These are phyloP conservation scores for Astreopora myriophthalma DNA, from an alignment of 64 coral and sea anemone genomes.

Conservation along the genomic window DNA sequence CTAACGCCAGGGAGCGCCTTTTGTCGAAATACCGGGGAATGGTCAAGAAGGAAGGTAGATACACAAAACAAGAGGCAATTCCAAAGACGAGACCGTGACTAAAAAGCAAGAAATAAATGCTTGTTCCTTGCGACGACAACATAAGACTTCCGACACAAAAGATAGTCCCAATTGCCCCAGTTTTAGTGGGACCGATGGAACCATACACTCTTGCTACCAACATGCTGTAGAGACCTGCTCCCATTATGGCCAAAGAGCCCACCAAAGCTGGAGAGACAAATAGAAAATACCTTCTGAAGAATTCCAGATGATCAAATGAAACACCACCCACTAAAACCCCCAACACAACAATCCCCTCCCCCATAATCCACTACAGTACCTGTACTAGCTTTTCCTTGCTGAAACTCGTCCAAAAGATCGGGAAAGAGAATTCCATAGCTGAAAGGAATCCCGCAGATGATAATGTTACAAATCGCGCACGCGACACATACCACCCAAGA, in stretches of 20 bases:
- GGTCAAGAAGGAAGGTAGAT: background rate
- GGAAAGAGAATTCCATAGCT: conserved; percentile 55
- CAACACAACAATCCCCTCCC: background rate
- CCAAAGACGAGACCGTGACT: conserved; percentile 1
- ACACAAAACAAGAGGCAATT: background rate
- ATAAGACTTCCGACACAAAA: conserved; percentile 12
- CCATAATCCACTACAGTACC: too few species aligned
- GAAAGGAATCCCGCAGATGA: background rate
- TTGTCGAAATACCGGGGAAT: conserved; percentile 10
- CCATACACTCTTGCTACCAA: conserved; percentile 3
- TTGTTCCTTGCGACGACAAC: background rate
- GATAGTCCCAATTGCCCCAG: background rate
- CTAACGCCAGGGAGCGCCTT: conserved; percentile 4
- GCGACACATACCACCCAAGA: conserved; percentile 2
- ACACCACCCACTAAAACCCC: too few species aligned
- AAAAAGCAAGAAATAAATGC: background rate
- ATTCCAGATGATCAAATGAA: too few species aligned
- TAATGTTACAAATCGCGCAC: conserved; percentile 1
- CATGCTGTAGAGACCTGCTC: background rate
- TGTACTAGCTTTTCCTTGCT: conserved; percentile 35
- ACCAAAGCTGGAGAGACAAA: conserved; percentile 15
- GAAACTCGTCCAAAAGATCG: conserved; percentile 23
- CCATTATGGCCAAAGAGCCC: background rate
- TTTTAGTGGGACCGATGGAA: background rate
- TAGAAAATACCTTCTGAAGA: background rate